Evolutionary conservation across 1,140 invertebrate genomes (phyloP).

Genomic region (Nephotettix cincticeps): DNA sequence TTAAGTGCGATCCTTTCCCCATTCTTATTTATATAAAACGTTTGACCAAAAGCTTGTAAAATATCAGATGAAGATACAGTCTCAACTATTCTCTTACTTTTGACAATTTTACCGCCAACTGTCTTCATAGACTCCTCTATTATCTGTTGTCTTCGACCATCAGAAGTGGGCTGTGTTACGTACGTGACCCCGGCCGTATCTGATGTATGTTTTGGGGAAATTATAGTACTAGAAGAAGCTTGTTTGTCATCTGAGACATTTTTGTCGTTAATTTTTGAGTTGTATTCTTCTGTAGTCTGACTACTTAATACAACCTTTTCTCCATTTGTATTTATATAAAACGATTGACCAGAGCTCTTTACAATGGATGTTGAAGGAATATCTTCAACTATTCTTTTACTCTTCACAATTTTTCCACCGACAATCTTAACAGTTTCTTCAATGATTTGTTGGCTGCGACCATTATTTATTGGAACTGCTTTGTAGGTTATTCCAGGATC

Average conservation of each 20-base stretch:
- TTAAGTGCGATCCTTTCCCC: not conserved
- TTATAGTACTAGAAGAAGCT: no score
- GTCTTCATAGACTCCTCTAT: slow-evolving; percentile 22
- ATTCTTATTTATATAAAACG: not conserved
- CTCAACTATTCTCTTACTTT: not conserved
- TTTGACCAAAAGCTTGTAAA: not conserved
- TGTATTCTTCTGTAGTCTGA: no score
- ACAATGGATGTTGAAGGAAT: not conserved
- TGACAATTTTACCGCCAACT: slow-evolving; percentile 30
- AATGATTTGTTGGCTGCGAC: not conserved
- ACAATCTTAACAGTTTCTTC: slow-evolving; percentile 27
- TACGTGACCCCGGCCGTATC: not conserved
- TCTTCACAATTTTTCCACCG: slow-evolving; percentile 28
- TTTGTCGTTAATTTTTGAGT: not conserved
- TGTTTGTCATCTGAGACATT: not conserved
- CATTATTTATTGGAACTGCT: not conserved
- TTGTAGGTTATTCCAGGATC: no score
- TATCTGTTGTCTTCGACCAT: not conserved
- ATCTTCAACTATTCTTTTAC: not conserved
- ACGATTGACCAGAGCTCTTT: not conserved
- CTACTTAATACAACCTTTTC: not conserved
- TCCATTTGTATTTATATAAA: not conserved
- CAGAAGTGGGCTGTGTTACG: not conserved
- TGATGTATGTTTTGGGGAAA: not conserved
- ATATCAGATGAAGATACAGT: not conserved